These are phyloP conservation scores for Colaptes auratus DNA, from an alignment of 2,113 vertebrate species.

Conservation along the genomic window DNA sequence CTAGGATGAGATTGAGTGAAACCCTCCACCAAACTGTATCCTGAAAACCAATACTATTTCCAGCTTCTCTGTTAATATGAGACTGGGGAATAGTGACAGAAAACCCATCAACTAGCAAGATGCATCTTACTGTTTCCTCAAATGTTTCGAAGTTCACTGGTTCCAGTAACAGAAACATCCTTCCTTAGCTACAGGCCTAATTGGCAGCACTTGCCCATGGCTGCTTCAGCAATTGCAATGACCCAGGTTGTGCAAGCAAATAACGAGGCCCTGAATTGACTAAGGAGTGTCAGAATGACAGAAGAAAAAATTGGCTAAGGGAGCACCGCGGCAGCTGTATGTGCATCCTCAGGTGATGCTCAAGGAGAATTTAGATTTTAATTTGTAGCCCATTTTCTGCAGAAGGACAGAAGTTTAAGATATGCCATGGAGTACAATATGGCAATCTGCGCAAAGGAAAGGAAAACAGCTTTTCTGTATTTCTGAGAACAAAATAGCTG, in stretches of 20 bases:
- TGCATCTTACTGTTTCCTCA: neutral
- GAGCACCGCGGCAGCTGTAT: neutral
- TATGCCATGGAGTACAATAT: conserved; percentile 21
- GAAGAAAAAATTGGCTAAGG: neutral
- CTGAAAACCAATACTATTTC: neutral
- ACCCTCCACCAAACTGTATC: neutral
- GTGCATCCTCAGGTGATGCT: conserved; percentile 36
- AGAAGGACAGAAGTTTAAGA: conserved; percentile 50
- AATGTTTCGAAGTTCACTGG: neutral
- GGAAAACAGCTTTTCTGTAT: conserved; percentile 65
- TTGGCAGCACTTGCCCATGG: neutral
- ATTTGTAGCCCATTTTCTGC: conserved; percentile 67
- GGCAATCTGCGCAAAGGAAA: conserved; percentile 65
- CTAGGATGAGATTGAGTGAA: neutral
- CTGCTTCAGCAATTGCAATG: neutral
- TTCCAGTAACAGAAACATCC: neutral
- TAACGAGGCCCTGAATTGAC: neutral
- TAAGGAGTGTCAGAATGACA: neutral
- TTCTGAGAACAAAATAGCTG: conserved; percentile 70
- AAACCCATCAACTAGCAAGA: neutral
- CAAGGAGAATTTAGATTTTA: conserved; percentile 34
- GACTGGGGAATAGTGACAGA: neutral
- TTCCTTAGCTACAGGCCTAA: neutral
- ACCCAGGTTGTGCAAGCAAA: neutral
- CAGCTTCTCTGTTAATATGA: neutral